These are phyloP conservation scores for Nemotelus pantherinus DNA, from an alignment of 2,888 invertebrate genomes.

Conservation along the genomic window DNA sequence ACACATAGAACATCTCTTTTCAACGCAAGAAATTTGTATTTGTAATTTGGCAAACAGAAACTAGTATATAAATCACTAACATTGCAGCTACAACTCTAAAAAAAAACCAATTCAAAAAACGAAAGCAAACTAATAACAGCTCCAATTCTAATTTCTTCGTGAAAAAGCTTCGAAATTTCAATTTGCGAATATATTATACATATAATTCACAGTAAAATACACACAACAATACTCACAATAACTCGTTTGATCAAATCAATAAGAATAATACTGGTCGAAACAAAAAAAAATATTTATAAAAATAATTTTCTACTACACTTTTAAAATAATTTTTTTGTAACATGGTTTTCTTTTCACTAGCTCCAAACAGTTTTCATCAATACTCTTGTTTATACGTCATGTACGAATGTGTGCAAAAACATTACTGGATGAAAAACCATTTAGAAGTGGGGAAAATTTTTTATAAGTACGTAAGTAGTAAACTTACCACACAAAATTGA, in stretches of 20 bases:
- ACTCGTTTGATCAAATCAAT: neutral
- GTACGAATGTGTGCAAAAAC: neutral
- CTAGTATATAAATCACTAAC: neutral
- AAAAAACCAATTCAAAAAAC: slow-evolving; percentile 6
- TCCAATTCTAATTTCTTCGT: slow-evolving; percentile 8
- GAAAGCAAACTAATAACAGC: slow-evolving; percentile 1
- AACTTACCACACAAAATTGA: slow-evolving; percentile 66
- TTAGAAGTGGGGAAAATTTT: slow-evolving; percentile 54
- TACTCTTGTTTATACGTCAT: neutral
- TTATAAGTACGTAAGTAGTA: slow-evolving; percentile 20
- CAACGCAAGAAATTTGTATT: too few relatives aligned
- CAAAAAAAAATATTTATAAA: neutral
- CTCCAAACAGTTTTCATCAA: slow-evolving; percentile 25
- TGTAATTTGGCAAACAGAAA: too few relatives aligned
- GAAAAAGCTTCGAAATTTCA: slow-evolving; percentile 7
- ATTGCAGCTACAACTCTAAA: slow-evolving; percentile 30
- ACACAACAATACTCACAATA: slow-evolving; percentile 20
- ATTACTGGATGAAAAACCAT: slow-evolving; percentile 30
- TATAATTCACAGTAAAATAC: slow-evolving; percentile 30
- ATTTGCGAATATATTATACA: neutral
- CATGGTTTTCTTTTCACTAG: neutral
- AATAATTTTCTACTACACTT: slow-evolving; percentile 21
- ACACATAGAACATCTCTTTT: too few relatives aligned
- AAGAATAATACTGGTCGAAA: neutral
- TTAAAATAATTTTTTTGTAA: neutral